Evolutionary conservation across 2,113 vertebrate genomes (phyloP).

Genomic region (Platichthys stellatus): DNA sequence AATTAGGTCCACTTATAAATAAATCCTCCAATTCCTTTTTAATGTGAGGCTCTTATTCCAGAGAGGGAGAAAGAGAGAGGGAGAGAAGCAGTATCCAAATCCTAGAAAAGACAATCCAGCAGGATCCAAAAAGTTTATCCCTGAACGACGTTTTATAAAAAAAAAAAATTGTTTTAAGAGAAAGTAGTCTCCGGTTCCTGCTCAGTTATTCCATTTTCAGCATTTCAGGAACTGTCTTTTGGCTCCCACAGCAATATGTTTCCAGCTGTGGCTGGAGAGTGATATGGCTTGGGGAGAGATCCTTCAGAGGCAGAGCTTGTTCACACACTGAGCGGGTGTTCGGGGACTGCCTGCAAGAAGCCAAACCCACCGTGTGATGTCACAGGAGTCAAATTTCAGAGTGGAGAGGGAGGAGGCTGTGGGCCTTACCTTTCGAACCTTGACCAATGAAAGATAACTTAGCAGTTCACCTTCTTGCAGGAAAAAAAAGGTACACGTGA

Average conservation of each 20-base stretch:
- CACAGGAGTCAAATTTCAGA: conserved; percentile 79
- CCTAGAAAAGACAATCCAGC: conserved; percentile 67
- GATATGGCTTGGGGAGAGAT: conserved; percentile 64
- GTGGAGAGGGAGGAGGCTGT: conserved; percentile 52
- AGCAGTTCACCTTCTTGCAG: conserved; percentile 54
- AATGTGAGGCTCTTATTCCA: conserved; percentile 70
- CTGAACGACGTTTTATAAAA: conserved; percentile 44
- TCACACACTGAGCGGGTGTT: conserved; percentile 73
- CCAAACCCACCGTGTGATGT: conserved; percentile 79
- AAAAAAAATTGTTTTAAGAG: conserved; percentile 40
- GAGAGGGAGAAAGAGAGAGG: conserved; percentile 14
- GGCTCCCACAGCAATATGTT: conserved; percentile 51
- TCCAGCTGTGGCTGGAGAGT: conserved; percentile 76
- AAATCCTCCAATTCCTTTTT: conserved; percentile 61
- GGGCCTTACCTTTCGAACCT: conserved; percentile 68
- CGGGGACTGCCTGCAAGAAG: conserved; percentile 66
- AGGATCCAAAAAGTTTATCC: conserved; percentile 73
- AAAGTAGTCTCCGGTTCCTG: conserved; percentile 47
- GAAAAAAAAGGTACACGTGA: conserved; percentile 42
- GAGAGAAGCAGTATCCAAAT: conserved; percentile 71
- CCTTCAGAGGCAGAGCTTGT: conserved; percentile 77
- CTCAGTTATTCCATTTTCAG: conserved; percentile 70
- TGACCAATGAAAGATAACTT: conserved; percentile 62
- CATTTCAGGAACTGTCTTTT: conserved; percentile 53
- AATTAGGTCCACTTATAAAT: conserved; percentile 69